These are phyloP conservation scores for Ceratotherium simum DNA, from an alignment of 2,113 vertebrate species.

Conservation along the genomic window DNA sequence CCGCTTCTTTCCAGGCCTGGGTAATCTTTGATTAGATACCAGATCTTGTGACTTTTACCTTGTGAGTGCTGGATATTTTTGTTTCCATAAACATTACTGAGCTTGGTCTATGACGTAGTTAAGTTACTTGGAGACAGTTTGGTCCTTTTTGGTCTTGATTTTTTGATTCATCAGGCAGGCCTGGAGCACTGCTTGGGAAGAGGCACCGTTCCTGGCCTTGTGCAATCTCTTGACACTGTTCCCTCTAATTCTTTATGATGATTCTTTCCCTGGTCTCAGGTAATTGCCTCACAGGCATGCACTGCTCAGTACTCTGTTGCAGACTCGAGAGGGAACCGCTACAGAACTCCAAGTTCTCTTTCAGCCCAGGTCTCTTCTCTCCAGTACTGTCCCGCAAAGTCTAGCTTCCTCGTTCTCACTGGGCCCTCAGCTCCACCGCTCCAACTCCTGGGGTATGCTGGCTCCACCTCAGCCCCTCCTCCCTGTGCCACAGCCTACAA, in stretches of 20 bases:
- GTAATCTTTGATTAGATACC: neutral
- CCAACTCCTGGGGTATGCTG: neutral
- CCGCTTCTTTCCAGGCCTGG: neutral
- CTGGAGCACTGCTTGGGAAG: neutral
- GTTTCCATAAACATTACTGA: neutral
- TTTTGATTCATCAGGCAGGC: neutral
- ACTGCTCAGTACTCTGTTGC: neutral
- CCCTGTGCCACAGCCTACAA: neutral
- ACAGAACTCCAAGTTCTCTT: neutral
- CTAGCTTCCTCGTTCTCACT: neutral
- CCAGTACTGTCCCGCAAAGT: neutral
- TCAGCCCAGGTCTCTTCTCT: neutral
- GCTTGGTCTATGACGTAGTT: neutral
- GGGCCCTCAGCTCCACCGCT: too few relatives aligned
- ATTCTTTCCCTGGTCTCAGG: neutral
- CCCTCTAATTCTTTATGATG: neutral
- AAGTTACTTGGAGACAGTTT: neutral
- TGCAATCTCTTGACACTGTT: neutral
- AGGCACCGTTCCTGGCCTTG: neutral
- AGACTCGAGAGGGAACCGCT: neutral
- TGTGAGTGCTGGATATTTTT: neutral
- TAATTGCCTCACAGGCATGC: neutral
- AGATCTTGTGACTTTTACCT: neutral
- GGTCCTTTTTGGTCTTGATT: neutral
- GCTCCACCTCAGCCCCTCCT: neutral